phyloP scores from a whole-genome alignment of 2,797 vertebrate species.

The Phoeniculus purpureus region DNA sequence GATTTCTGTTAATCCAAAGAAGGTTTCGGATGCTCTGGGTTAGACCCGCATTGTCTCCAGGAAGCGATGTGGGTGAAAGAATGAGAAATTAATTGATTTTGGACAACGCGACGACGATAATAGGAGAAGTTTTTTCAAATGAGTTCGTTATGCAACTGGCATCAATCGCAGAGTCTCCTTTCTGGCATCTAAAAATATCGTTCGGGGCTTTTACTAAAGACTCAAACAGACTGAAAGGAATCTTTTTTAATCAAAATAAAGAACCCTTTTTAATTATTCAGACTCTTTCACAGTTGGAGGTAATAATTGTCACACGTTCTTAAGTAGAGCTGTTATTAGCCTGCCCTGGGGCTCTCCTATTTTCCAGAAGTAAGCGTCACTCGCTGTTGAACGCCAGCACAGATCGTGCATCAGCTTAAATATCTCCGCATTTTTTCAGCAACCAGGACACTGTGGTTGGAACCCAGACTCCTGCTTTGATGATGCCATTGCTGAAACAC shows the following conservation, averaged over 20 bases:
- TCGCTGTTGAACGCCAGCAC: slow-evolving; percentile 61
- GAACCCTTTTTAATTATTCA: slow-evolving; percentile 84
- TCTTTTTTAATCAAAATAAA: slow-evolving; percentile 85
- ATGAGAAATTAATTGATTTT: slow-evolving; percentile 50
- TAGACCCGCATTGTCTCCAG: slow-evolving; percentile 38
- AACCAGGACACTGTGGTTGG: not conserved
- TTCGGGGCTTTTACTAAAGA: slow-evolving; percentile 78
- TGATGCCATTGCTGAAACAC: not conserved
- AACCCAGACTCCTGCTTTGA: not conserved
- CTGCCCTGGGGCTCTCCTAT: slow-evolving; percentile 80
- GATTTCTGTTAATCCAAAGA: slow-evolving; percentile 75
- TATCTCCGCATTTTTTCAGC: not conserved
- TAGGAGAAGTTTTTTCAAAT: not conserved
- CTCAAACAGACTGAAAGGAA: slow-evolving; percentile 81
- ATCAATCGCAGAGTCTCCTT: slow-evolving; percentile 54
- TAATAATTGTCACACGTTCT: slow-evolving; percentile 80
- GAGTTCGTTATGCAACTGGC: not conserved
- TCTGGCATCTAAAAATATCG: slow-evolving; percentile 76
- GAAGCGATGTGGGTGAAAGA: slow-evolving; percentile 49
- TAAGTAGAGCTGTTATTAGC: slow-evolving; percentile 83
- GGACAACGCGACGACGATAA: slow-evolving; percentile 8
- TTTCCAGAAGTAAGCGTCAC: slow-evolving; percentile 75
- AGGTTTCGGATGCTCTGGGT: slow-evolving; percentile 62
- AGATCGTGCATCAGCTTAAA: slow-evolving; percentile 12
- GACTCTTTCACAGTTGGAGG: slow-evolving; percentile 82